phyloP scores from a whole-genome alignment of 2,797 vertebrate genomes.

The Varecia variegata region DNA sequence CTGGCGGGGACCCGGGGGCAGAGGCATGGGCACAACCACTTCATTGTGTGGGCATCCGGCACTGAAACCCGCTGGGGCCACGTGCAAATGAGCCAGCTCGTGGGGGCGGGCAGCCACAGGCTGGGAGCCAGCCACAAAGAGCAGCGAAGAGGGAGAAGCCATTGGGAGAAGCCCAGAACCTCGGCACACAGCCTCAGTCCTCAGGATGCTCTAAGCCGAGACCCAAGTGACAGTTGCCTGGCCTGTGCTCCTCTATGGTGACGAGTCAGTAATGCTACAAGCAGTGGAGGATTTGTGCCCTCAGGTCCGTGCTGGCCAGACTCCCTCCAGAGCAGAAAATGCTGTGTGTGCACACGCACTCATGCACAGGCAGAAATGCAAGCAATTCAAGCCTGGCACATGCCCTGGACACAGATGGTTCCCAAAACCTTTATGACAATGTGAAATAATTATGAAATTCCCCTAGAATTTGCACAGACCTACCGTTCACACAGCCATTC shows the following conservation, averaged over 20 bases:
- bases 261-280: accelerated
- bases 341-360: accelerated
- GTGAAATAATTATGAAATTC: background rate
- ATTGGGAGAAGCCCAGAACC: background rate
- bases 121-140: background rate
- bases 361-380: background rate
- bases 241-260: accelerated
- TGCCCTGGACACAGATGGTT: background rate
- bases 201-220: background rate
- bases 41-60: background rate
- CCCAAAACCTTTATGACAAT: background rate
- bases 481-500: accelerated
- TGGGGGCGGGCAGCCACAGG: background rate
- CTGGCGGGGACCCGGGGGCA: background rate
- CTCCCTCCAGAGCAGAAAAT: background rate
- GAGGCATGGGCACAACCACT: background rate
- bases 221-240: background rate
- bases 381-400: accelerated
- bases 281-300: accelerated
- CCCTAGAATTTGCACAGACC: accelerated
- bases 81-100: background rate
- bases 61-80: background rate
- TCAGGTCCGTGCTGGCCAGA: accelerated
- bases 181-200: background rate
- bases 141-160: background rate